These are phyloP conservation scores for Manis javanica DNA, from an alignment of 2,797 vertebrate species.

Conservation along the genomic window DNA sequence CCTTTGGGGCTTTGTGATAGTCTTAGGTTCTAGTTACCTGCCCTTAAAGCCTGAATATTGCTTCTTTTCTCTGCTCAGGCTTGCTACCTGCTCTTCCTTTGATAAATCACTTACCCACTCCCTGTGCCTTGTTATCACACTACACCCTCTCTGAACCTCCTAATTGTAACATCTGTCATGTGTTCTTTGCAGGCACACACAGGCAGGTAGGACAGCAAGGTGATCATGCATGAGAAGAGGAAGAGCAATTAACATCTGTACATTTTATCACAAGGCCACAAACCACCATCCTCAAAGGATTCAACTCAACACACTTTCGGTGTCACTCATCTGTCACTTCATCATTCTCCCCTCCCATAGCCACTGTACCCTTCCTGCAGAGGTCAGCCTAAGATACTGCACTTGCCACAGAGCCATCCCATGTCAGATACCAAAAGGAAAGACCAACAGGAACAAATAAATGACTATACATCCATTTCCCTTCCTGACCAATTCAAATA, in stretches of 20 bases:
- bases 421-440: background rate
- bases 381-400: background rate
- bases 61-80: constrained; percentile 53
- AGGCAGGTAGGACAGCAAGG: background rate
- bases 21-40: background rate
- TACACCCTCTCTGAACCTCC: background rate
- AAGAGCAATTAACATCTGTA: constrained; percentile 9
- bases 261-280: constrained; percentile 21
- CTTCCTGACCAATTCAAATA: constrained; percentile 9
- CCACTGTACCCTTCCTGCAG: background rate
- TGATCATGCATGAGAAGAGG: background rate
- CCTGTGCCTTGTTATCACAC: constrained; percentile 57
- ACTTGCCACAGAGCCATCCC: background rate
- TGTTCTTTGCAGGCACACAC: background rate
- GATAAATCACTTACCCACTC: background rate
- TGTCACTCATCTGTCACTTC: background rate
- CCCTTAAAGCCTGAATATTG: background rate
- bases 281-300: background rate
- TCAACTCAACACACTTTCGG: background rate
- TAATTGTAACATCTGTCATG: background rate
- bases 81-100: constrained; percentile 43
- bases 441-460: background rate
- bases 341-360: background rate
- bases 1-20: background rate
- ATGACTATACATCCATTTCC: background rate